Percentiles rank a stretch among this genome's conserved stretches.
These are phyloP conservation scores for Drosophila kambysellisi DNA, from an alignment of 2,888 invertebrate genomes.

Conservation along the genomic window DNA sequence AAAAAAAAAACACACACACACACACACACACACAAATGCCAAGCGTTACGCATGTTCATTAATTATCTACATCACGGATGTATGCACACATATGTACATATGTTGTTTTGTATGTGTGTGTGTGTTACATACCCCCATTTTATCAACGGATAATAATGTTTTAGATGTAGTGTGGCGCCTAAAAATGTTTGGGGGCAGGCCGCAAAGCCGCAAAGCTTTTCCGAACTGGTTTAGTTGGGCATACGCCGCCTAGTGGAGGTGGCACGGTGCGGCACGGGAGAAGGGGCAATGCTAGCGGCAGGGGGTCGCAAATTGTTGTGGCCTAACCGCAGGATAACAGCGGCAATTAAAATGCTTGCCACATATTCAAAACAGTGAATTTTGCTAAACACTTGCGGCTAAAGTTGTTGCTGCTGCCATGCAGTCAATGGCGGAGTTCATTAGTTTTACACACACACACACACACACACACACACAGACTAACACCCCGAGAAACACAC, in stretches of 20 bases:
- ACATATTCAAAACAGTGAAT: slow-evolving; percentile 40
- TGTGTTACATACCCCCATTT: neutral
- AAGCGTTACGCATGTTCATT: slow-evolving; percentile 5
- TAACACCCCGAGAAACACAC: neutral
- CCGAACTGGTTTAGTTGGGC: slow-evolving; percentile 29
- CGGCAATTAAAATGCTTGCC: slow-evolving; percentile 66
- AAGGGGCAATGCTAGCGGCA: neutral
- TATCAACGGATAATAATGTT: neutral
- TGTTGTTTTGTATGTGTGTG: neutral
- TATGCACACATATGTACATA: neutral
- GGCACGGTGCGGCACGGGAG: too few species aligned
- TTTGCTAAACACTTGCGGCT: slow-evolving; percentile 61
- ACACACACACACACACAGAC: neutral
- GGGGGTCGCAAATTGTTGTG: slow-evolving; percentile 62
- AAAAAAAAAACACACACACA: too few species aligned
- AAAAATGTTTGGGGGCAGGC: slow-evolving; percentile 29
- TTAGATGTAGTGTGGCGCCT: neutral
- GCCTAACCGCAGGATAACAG: slow-evolving; percentile 72
- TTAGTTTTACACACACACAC: slow-evolving; percentile 38
- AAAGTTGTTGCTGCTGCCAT: slow-evolving; percentile 7
- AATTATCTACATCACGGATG: slow-evolving; percentile 1
- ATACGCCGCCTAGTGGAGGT: too few species aligned
- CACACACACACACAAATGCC: neutral
- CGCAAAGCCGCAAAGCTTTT: slow-evolving; percentile 62
- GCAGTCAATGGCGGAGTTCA: slow-evolving; percentile 34